Base-by-base conservation (phyloP, 2,113 vertebrate species). In the Apeltes quadracus region DNA sequence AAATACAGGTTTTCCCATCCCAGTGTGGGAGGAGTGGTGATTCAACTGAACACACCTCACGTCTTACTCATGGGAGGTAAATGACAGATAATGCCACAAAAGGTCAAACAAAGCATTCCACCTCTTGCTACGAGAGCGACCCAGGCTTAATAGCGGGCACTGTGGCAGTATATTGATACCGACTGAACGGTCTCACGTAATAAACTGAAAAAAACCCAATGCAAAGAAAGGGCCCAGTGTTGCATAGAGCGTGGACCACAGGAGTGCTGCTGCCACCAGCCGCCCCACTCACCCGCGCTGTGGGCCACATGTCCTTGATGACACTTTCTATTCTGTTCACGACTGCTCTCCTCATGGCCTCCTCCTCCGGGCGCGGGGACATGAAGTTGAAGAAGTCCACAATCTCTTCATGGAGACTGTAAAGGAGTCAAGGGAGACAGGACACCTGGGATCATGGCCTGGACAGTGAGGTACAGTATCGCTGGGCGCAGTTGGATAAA, bases 361-460 rank as follows among this genome's bases (percentile, higher is more conserved):
- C 96, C 91, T 99, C 97, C 83, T 98, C 97, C 12, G 95, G 96
- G 73, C 95, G 93, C 55, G 97, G 97, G 10, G 97, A 99, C 95
- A 99, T 98, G 92, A 98, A 99, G 91, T 95, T 95, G 87, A 98
- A 98, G 63, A 99, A 99, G 82, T 99, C 97, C 81, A 98, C 89
- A 59, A 99, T 98, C 91, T 99, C 97, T 88, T 99, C 97, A 69
- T 99, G 97, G 3, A 99, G 94, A 44, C 97, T 99, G 91, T 38
- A 41, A 46, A 61, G 20, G 43, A 61, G 51, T 25, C 34, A 36
- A 46, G 1, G 7, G 3, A 62, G 46, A 54, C 0, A 34, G 14
- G 14, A 61, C 22, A 78, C 20, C 2, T 23, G 3, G 55, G 4
- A 32, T 64, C 44, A 69, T 1, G 5, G 22, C 22, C 36, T 22